Evolutionary conservation across 53 echinoderm and acorn worm species (phyloP), one percentile per base, ranked within the genome.

Genomic region (Apostichopus leukothele): DNA sequence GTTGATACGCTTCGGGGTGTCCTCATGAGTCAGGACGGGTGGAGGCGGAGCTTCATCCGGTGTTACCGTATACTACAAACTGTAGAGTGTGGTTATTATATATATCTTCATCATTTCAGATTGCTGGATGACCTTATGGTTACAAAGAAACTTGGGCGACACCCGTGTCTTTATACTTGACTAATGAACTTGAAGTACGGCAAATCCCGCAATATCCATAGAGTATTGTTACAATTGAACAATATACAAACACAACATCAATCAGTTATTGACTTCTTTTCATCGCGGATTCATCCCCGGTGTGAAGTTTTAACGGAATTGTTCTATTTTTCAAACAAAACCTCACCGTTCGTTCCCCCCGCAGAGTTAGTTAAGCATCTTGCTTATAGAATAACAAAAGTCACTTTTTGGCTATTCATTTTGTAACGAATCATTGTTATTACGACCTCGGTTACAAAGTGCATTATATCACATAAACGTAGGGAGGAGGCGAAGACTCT

Each of bases 181-280:
- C 59, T 59, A 81, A 54, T 81, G 81, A 81, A 81, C 81, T 81
- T 81, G 81, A 81, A 54, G 81, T 21, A 59, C 7, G 21, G 81
- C 57, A 22, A 71, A 81, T 81, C 19, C 81, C 81, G 54, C 81
- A 81, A 59, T 81, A 81, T 81, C 53, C 53, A 55, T 55, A 22
- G 39, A 81, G 20, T 7, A 54, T 81, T 81, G 81, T 81, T 81
- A 54, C 54, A 51, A 81, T 81, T 55, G 14, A 54, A 54, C 81
- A 59, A 20, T 53, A 81, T 81, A 54, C 81, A 81, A 81, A 81
- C 60, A 81, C 53, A 59, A 16, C n/a, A 81, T 53, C 81, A 81
- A 81, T 81, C 53, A 81, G 55, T 14, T 18, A 81, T 81, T 81
- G 81, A 81, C 81, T 81, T 81, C 81, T 81, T 81, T 81, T 20